A percentile compares a stretch with the other conserved stretches of the same genome.
These are phyloP conservation scores for Chymomyza amoena DNA, from an alignment of 2,888 invertebrate species.

Conservation along the genomic window DNA sequence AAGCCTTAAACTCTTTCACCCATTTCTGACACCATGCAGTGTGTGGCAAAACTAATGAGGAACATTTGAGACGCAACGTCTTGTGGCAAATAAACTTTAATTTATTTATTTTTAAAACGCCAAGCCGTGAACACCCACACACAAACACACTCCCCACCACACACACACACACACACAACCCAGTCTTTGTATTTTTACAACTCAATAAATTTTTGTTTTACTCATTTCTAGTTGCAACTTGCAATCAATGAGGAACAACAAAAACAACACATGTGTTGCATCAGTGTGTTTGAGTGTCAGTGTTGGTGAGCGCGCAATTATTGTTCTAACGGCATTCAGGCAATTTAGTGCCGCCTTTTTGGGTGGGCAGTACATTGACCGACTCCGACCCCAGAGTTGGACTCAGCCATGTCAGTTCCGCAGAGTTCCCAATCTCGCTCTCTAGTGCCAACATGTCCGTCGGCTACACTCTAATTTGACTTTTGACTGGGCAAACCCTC, in stretches of 20 bases:
- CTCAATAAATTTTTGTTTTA: conserved; percentile 62
- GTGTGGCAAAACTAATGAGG: not conserved
- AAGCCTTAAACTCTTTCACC: not conserved
- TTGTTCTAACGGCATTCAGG: conserved; percentile 63
- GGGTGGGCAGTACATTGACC: conserved; percentile 70
- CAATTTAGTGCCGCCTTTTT: conserved; percentile 67
- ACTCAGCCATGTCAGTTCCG: not conserved
- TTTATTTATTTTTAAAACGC: conserved; percentile 70
- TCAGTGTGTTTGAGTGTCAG: conserved; percentile 22
- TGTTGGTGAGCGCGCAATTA: conserved; percentile 55
- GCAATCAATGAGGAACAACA: conserved; percentile 47
- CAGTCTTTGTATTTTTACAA: conserved; percentile 58
- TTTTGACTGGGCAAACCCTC: conserved; percentile 4
- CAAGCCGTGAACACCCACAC: not conserved
- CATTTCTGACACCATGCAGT: conserved; percentile 28
- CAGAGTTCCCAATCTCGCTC: not conserved
- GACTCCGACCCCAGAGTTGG: conserved; percentile 24
- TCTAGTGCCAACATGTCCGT: not conserved
- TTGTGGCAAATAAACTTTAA: conserved; percentile 34
- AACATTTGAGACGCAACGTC: not conserved
- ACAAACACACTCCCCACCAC: not conserved
- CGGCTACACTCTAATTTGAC: not conserved
- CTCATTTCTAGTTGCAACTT: conserved; percentile 41
- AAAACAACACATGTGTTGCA: conserved; percentile 8
- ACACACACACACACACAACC: not conserved